Percentiles rank a stretch among this genome's conserved stretches.
These are phyloP conservation scores for Macrocentrus cingulum DNA, from an alignment of 1,140 invertebrate genomes.

Conservation along the genomic window DNA sequence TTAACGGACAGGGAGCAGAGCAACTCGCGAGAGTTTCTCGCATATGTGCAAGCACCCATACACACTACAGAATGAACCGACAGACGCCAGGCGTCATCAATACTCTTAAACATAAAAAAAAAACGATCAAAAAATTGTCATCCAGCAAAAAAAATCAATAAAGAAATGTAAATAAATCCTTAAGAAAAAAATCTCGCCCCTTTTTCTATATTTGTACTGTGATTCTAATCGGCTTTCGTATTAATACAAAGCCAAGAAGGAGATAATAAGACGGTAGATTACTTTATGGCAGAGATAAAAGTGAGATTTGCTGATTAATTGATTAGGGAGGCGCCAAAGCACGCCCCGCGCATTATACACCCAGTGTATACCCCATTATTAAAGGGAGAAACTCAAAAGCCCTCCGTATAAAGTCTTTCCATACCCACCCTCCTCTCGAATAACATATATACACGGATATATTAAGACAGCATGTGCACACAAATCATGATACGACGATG, in stretches of 20 bases:
- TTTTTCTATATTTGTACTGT: too few relatives aligned
- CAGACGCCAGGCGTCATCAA: too few relatives aligned
- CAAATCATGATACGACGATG: background rate
- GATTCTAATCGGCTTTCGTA: too few relatives aligned
- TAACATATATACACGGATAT: background rate
- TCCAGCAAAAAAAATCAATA: too few relatives aligned
- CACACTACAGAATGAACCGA: too few relatives aligned
- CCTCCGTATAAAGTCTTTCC: too few relatives aligned
- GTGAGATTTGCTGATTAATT: constrained; percentile 55
- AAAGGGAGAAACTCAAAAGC: constrained; percentile 24
- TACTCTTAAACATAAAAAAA: too few relatives aligned
- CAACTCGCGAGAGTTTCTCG: constrained; percentile 35
- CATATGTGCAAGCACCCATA: background rate
- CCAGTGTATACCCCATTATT: constrained; percentile 41
- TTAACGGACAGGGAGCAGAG: constrained; percentile 50
- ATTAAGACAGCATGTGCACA: too few relatives aligned
- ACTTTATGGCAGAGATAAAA: constrained; percentile 35
- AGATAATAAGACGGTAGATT: constrained; percentile 10
- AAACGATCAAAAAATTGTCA: too few relatives aligned
- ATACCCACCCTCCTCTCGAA: too few relatives aligned
- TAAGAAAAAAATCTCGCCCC: too few relatives aligned
- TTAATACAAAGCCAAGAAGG: background rate
- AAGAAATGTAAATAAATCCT: too few relatives aligned
- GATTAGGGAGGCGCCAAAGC: constrained; percentile 51
- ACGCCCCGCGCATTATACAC: constrained; percentile 47